These are phyloP conservation scores for Megaleporinus macrocephalus DNA, from an alignment of 2,113 vertebrate species.

Conservation along the genomic window DNA sequence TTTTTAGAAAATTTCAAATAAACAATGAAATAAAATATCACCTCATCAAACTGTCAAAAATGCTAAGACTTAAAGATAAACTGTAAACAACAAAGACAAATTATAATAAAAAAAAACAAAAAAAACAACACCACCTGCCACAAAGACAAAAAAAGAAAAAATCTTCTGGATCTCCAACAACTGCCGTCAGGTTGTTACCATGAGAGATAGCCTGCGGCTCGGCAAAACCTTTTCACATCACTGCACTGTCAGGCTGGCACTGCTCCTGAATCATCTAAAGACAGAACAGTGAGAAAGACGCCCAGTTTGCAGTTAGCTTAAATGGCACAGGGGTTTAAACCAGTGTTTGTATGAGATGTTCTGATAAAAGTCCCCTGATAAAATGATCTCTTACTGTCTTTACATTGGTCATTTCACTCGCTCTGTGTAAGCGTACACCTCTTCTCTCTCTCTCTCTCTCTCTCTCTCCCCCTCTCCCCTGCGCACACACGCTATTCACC, in stretches of 20 bases:
- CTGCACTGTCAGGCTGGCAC: constrained; percentile 21
- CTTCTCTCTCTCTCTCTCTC: background rate
- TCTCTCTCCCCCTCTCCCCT: background rate
- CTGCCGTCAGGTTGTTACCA: constrained; percentile 50
- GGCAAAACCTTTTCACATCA: constrained; percentile 54
- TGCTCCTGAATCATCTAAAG: constrained; percentile 34
- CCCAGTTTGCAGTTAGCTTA: constrained; percentile 15
- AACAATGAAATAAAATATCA: no score
- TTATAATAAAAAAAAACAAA: background rate
- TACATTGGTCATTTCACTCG: constrained; percentile 7
- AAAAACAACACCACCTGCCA: background rate
- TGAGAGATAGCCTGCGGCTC: constrained; percentile 55
- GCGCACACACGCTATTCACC: background rate
- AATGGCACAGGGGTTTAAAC: constrained; percentile 18
- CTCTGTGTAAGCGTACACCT: background rate
- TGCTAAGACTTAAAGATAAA: no score
- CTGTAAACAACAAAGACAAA: no score
- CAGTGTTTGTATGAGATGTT: constrained; percentile 28
- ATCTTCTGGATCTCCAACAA: constrained; percentile 50
- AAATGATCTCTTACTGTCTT: background rate
- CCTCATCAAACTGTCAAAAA: no score
- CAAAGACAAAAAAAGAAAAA: constrained; percentile 32
- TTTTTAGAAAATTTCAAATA: no score
- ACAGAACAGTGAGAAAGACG: constrained; percentile 12
- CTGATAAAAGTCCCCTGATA: background rate